These are phyloP conservation scores for Laspeyria flexula DNA, from an alignment of 2,888 invertebrate species.

Conservation along the genomic window DNA sequence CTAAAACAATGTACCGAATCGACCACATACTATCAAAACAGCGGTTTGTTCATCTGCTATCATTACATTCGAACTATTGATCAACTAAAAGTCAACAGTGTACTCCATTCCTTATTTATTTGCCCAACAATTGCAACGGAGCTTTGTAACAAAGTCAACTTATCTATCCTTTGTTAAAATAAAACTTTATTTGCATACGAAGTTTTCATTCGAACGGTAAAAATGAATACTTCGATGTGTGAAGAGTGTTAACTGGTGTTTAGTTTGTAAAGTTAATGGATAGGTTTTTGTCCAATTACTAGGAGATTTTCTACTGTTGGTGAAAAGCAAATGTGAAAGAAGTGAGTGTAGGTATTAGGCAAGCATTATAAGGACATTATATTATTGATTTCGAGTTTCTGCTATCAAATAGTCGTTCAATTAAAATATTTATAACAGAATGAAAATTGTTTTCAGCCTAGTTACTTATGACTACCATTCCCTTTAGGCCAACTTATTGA, in stretches of 20 bases:
- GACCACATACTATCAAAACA: background rate
- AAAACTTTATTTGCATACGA: conserved; percentile 20
- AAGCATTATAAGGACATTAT: too few relatives aligned
- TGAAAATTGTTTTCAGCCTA: too few relatives aligned
- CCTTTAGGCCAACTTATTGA: too few relatives aligned
- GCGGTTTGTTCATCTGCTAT: background rate
- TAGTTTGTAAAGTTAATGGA: background rate
- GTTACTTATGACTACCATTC: too few relatives aligned
- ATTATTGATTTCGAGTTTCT: too few relatives aligned
- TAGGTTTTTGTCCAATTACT: background rate
- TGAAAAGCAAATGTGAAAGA: too few relatives aligned
- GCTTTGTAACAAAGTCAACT: conserved; percentile 34
- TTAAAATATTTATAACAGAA: too few relatives aligned
- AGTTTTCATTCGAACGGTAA: conserved; percentile 2
- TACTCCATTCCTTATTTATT: conserved; percentile 50
- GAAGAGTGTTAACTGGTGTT: background rate
- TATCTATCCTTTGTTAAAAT: conserved; percentile 32
- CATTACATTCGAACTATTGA: conserved; percentile 7
- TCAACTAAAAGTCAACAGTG: conserved; percentile 16
- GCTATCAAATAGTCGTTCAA: too few relatives aligned
- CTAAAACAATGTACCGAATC: background rate
- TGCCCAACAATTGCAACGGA: conserved; percentile 43
- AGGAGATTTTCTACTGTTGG: background rate
- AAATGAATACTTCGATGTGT: background rate
- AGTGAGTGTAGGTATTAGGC: too few relatives aligned